These are phyloP conservation scores for Nipponacmea schrenckii DNA, from an alignment of 2,888 invertebrate genomes.

Conservation along the genomic window DNA sequence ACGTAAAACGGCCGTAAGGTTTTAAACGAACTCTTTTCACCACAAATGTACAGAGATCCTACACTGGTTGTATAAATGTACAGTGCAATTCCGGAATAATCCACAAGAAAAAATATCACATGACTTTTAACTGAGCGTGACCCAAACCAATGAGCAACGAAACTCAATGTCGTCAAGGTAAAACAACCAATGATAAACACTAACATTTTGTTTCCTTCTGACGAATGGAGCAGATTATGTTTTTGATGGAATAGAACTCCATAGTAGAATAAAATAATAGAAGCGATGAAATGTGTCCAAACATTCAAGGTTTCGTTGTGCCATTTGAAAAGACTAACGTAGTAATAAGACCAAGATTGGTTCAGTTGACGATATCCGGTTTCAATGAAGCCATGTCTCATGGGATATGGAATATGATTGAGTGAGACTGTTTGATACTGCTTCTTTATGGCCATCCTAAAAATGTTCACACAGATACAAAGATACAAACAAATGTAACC, in stretches of 20 bases:
- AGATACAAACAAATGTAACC: too few species aligned
- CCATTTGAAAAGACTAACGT: constrained; percentile 39
- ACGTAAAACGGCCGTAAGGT: constrained; percentile 27
- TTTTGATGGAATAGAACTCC: not conserved
- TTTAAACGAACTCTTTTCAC: constrained; percentile 29
- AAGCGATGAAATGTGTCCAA: constrained; percentile 43
- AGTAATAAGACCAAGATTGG: constrained; percentile 36
- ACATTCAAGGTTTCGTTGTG: constrained; percentile 50
- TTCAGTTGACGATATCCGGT: constrained; percentile 22
- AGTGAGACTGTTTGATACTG: not conserved
- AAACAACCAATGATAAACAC: constrained; percentile 31
- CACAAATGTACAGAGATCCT: constrained; percentile 41
- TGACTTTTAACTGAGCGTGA: constrained; percentile 27
- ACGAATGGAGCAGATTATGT: constrained; percentile 12
- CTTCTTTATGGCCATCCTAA: not conserved
- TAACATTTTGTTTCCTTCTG: constrained; percentile 22
- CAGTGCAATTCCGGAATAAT: constrained; percentile 53
- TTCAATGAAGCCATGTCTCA: constrained; percentile 18
- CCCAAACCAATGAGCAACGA: not conserved
- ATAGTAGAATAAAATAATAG: constrained; percentile 28
- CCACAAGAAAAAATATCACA: constrained; percentile 48
- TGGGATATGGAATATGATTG: not conserved
- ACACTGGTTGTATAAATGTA: constrained; percentile 42
- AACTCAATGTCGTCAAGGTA: constrained; percentile 20
- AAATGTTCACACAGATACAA: too few species aligned